Base-by-base conservation (phyloP, 2,888 invertebrate species). In the Beris morrisii region DNA sequence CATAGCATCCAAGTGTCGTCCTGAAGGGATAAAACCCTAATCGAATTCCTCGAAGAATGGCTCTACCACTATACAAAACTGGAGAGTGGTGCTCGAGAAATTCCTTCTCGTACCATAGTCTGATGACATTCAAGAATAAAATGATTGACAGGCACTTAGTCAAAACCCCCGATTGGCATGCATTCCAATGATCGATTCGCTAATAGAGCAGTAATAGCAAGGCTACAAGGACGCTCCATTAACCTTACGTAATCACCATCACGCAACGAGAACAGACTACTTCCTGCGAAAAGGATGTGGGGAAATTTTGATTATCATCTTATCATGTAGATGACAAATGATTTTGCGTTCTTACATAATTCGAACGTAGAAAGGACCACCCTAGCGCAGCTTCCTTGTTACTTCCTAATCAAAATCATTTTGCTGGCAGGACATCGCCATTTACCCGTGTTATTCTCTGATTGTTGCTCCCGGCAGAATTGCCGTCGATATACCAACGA, bases 11-110 rank as follows among this genome's bases (percentile, higher is more conserved):
- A 65, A 55, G 55, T 50, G 58, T 57, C 65, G 67, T 65, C 45
- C 55, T 61, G 59, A 46, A 68, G 70, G 69, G 67, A 67, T 67
- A 67, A 69, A 70, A 69, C 69, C 68, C 69, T 67, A 65, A 65
- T 65, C 58, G 55, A 45, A 56, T 22, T 65, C 64, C 66, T 55
- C 28, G 15, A 44, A 44, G 44, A 9, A 44, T n/a, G 22, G 22
- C 22, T 22, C 22, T 22, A 22, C 22, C 22, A 22, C 44, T 12
- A 5, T 15, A 6, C 13, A 48, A 48, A 12, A 11, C 15, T 4
- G 48, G 13, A 6, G 15, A 11, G 13, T 11, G 12, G 13, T 15
- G 48, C 6, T 6, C 15, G 48, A 13, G n/a, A 44, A 13, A 9
- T 38, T 22, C 38, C 38, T 1, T 1, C 38, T 38, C 38, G 38